phyloP scores from a whole-genome alignment of 2,888 invertebrate species.

The Teleogryllus oceanicus region DNA sequence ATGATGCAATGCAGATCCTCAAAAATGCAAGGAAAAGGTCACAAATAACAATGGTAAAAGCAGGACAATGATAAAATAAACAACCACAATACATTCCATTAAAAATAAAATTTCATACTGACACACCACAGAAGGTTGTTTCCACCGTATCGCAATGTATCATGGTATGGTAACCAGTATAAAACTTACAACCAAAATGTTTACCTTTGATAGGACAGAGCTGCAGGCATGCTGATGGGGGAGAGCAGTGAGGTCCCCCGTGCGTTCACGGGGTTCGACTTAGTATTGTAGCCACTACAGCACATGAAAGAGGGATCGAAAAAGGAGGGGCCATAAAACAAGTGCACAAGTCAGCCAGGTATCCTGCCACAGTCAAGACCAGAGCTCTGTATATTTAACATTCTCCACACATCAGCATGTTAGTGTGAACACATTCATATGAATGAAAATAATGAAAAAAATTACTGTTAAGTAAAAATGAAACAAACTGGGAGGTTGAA shows the following conservation, averaged over 20 bases:
- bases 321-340: background rate
- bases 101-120: slow-evolving; percentile 4
- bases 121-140: background rate
- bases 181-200: slow-evolving; percentile 23
- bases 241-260: slow-evolving; percentile 49
- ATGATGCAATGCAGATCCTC: background rate
- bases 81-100: background rate
- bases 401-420: too few species aligned
- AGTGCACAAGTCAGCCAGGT: slow-evolving; percentile 1
- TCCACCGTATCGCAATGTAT: background rate
- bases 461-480: too few species aligned
- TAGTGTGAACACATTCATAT: too few species aligned
- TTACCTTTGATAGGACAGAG: slow-evolving; percentile 60
- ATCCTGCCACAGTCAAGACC: background rate
- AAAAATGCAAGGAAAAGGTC: background rate
- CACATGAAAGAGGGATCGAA: slow-evolving; percentile 29
- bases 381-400: background rate
- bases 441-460: too few species aligned
- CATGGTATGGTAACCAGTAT: background rate
- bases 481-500: too few species aligned
- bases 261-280: slow-evolving; percentile 42
- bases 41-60: background rate
- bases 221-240: slow-evolving; percentile 59
- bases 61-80: background rate
- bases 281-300: slow-evolving; percentile 40